Evolutionary conservation across 2,113 vertebrate species (phyloP).

Genomic region (Phyllostomus hastatus): DNA sequence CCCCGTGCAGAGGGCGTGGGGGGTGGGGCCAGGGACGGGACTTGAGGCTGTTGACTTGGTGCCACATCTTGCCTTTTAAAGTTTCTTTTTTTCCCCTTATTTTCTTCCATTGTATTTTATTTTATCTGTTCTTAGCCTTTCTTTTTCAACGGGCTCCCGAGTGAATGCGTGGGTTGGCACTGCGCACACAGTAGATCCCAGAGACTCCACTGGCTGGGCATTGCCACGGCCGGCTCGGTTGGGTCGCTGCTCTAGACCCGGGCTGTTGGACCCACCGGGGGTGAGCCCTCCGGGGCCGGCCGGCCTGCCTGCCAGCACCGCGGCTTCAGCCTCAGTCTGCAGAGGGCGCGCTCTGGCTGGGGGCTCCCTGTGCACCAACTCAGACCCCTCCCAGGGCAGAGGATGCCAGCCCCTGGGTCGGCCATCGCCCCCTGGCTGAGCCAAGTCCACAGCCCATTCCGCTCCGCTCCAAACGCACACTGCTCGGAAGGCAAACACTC

Average conservation of each 20-base stretch:
- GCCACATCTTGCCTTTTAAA: background rate
- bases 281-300: too few species aligned
- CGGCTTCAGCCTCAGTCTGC: background rate
- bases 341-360: background rate
- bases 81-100: too few species aligned
- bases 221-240: background rate
- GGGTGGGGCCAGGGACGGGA: background rate
- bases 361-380: background rate
- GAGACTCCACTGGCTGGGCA: background rate
- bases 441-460: background rate
- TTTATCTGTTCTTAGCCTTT: background rate
- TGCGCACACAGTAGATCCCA: too few species aligned
- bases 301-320: background rate
- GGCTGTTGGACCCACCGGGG: too few species aligned
- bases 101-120: background rate
- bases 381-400: accelerated
- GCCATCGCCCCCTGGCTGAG: background rate
- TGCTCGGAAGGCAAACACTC: background rate
- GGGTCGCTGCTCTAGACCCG: background rate
- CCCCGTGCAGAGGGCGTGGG: background rate
- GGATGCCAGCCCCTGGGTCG: background rate
- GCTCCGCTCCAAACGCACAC: accelerated
- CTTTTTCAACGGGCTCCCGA: background rate
- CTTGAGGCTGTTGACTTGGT: accelerated
- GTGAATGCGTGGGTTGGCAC: background rate